Evolutionary conservation across 2,113 vertebrate species (phyloP), one percentile per base, ranked within the genome.

Genomic region (Panthera leo): DNA sequence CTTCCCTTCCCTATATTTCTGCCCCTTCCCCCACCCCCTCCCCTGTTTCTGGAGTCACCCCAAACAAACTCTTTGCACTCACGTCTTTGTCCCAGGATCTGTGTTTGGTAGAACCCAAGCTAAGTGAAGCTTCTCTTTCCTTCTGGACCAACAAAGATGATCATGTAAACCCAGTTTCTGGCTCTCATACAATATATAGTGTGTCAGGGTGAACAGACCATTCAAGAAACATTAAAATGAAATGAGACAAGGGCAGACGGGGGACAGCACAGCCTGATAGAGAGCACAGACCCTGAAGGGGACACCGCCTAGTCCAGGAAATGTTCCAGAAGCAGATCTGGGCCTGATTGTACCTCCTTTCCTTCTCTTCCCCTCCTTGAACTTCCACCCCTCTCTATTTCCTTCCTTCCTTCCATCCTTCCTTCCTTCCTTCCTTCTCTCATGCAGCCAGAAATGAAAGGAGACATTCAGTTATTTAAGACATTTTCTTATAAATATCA

Each of bases 401-500:
- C 39, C 45, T 68, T 48, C 11, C 31, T 55, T 70, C 39, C 45
- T 84, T 10, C 51, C 21, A 53, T 76, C 67, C 23, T 55, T 55
- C 14, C 2, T 87, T 55, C 23, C 53, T 51, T 80, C 18, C 1
- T 89, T 94, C 8, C 31, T 91, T 93, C 25, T 67, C 19, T 71
- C 55, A 3, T 75, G 45, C 80, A 78, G 63, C n/a, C 31, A 61
- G 55, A 94, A 89, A 94, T 84, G 42, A 90, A 82, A 94, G 85
- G 61, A 86, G 48, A 27, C 85, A 91, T 79, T 94, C 27, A 76
- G 58, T 89, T 63, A 88, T 39, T 91, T 79, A 55, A 86, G 71
- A 51, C 21, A 53, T 91, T 89, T 85, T 68, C 75, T 73, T 65
- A 76, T 93, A 89, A 94, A 93, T 91, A 93, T 82, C 71, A 88